phyloP scores from a whole-genome alignment of 2,888 invertebrate genomes.

The Tenthredo amoena region DNA sequence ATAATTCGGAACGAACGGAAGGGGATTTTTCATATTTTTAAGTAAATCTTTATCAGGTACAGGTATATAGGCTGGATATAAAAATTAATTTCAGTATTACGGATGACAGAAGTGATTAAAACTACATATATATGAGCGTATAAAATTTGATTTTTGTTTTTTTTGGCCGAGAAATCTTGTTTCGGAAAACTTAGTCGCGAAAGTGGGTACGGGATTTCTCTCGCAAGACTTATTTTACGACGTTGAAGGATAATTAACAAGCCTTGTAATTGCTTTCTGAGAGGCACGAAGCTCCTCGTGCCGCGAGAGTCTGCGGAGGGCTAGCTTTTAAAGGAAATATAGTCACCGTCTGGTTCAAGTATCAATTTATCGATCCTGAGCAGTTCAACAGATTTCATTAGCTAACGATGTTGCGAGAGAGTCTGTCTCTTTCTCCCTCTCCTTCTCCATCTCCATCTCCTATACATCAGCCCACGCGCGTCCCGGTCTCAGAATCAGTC shows the following conservation, averaged over 20 bases:
- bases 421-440: background rate
- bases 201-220: background rate
- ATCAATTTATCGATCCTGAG: constrained; percentile 22
- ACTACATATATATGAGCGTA: background rate
- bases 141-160: background rate
- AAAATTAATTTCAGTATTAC: too few relatives aligned
- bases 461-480: background rate
- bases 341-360: constrained; percentile 25
- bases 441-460: background rate
- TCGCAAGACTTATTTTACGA: background rate
- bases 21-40: too few relatives aligned
- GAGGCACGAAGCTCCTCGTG: background rate
- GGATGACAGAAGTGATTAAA: too few relatives aligned
- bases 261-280: constrained; percentile 37
- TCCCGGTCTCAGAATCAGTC: background rate
- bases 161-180: background rate
- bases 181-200: background rate
- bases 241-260: constrained; percentile 19
- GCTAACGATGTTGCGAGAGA: constrained; percentile 16
- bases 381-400: constrained; percentile 26
- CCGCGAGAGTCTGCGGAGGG: background rate
- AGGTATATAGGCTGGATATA: too few relatives aligned
- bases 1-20: too few relatives aligned
- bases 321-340: constrained; percentile 14
- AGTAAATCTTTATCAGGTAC: too few relatives aligned